A percentile compares a stretch with the other conserved stretches of the same genome.
phyloP scores from a whole-genome alignment of 2,797 vertebrate genomes.

The Rallus crepitans region DNA sequence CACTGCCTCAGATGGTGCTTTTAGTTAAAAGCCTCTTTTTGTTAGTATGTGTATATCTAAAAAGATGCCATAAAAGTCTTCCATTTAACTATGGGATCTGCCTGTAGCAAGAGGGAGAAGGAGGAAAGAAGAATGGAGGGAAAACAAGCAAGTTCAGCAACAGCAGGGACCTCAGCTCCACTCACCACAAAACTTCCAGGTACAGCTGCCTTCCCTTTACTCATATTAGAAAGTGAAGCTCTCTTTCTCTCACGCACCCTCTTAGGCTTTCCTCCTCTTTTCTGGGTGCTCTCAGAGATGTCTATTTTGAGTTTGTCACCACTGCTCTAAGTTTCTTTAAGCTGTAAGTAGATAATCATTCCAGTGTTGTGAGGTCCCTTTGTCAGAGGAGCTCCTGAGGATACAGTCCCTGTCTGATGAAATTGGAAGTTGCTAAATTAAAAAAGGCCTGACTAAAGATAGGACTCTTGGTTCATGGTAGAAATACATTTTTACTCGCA shows the following conservation, averaged over 20 bases:
- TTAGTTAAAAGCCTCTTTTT: neutral
- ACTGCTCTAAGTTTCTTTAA: neutral
- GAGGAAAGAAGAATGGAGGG: neutral
- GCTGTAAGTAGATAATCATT: neutral
- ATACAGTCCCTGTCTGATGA: neutral
- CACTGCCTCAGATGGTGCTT: neutral
- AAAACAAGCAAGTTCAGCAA: neutral
- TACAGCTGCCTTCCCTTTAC: neutral
- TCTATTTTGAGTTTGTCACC: neutral
- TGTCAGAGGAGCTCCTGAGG: neutral
- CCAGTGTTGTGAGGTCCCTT: accelerated
- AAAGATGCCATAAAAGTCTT: neutral
- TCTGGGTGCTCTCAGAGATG: neutral
- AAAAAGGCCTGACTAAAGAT: neutral
- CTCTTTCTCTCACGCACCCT: neutral
- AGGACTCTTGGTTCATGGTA: neutral
- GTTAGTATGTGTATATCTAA: neutral
- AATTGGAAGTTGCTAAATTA: neutral
- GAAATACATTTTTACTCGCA: neutral
- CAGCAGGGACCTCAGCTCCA: accelerated
- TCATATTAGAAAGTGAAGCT: neutral
- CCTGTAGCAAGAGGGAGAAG: accelerated
- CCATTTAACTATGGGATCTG: neutral
- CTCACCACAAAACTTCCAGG: neutral
- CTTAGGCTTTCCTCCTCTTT: neutral